phyloP scores from a whole-genome alignment of 2,113 vertebrate species.

The Hymenochirus boettgeri region DNA sequence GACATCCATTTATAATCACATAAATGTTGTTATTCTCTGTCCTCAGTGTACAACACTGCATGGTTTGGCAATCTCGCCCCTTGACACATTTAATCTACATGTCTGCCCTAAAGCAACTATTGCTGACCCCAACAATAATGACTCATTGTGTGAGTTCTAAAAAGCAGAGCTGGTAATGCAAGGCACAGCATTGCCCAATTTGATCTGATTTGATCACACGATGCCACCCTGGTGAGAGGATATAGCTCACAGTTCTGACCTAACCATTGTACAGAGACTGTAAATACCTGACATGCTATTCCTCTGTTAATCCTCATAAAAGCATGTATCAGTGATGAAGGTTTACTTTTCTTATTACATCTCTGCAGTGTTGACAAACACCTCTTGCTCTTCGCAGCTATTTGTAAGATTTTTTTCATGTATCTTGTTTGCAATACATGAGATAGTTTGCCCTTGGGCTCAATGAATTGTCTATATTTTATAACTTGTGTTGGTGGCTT shows the following conservation, averaged over 20 bases:
- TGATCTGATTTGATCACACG: not conserved
- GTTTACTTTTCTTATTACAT: slow-evolving; percentile 10
- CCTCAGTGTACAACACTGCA: too few species aligned
- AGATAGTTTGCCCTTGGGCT: slow-evolving; percentile 17
- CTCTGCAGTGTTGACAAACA: slow-evolving; percentile 18
- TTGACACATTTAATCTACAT: not conserved
- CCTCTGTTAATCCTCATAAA: slow-evolving; percentile 2
- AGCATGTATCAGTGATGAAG: slow-evolving; percentile 5
- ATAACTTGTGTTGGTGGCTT: slow-evolving; percentile 2
- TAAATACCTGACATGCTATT: not conserved
- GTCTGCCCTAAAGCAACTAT: not conserved
- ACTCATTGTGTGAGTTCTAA: too few species aligned
- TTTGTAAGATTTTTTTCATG: slow-evolving; percentile 12
- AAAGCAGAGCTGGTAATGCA: too few species aligned
- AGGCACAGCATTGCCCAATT: not conserved
- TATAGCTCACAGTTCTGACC: not conserved
- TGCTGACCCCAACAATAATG: too few species aligned
- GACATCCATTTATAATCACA: too few species aligned
- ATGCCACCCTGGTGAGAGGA: not conserved
- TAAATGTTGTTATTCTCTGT: too few species aligned
- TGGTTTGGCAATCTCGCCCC: not conserved
- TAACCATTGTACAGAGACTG: not conserved
- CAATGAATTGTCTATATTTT: not conserved
- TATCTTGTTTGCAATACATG: slow-evolving; percentile 15
- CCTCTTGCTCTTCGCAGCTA: slow-evolving; percentile 7